phyloP scores from a whole-genome alignment of 1,140 invertebrate genomes.

The Habropoda laboriosa region DNA sequence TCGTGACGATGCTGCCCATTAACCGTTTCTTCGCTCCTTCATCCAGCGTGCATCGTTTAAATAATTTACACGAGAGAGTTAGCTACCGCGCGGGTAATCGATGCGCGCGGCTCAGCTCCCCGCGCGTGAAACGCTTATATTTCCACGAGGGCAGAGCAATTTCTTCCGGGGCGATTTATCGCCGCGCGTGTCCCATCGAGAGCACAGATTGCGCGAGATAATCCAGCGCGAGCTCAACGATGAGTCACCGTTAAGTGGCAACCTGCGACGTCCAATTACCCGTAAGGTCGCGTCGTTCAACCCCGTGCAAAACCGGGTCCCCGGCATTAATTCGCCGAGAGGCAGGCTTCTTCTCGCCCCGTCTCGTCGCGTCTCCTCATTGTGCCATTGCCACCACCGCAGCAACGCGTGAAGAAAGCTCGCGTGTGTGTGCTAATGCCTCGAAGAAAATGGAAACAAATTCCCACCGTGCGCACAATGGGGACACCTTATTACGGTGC shows the following conservation, averaged over 20 bases:
- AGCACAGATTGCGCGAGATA: constrained; percentile 65
- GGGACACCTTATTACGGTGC: constrained; percentile 39
- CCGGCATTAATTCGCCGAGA: constrained; percentile 65
- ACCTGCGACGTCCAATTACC: constrained; percentile 68
- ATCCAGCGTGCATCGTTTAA: not conserved
- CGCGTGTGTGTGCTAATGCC: not conserved
- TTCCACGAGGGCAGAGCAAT: constrained; percentile 6
- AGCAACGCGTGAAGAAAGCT: too few relatives aligned
- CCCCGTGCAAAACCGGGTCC: constrained; percentile 62
- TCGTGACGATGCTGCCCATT: not conserved
- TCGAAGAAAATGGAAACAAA: constrained; percentile 41
- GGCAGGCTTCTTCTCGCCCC: constrained; percentile 54
- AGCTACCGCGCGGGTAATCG: constrained; percentile 8
- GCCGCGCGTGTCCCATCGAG: constrained; percentile 45
- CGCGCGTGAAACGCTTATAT: not conserved
- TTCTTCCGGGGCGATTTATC: constrained; percentile 44
- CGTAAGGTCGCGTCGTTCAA: constrained; percentile 71
- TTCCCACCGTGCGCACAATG: constrained; percentile 46
- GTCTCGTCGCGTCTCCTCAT: constrained; percentile 61
- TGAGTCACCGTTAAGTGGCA: constrained; percentile 72
- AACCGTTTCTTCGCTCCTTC: not conserved
- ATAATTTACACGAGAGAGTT: constrained; percentile 17
- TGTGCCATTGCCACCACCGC: too few relatives aligned
- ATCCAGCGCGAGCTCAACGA: constrained; percentile 59
- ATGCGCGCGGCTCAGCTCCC: not conserved